Percentiles rank a stretch among this genome's conserved stretches.
phyloP scores from a whole-genome alignment of 2,888 invertebrate genomes.

The Nomada goodeniana region DNA sequence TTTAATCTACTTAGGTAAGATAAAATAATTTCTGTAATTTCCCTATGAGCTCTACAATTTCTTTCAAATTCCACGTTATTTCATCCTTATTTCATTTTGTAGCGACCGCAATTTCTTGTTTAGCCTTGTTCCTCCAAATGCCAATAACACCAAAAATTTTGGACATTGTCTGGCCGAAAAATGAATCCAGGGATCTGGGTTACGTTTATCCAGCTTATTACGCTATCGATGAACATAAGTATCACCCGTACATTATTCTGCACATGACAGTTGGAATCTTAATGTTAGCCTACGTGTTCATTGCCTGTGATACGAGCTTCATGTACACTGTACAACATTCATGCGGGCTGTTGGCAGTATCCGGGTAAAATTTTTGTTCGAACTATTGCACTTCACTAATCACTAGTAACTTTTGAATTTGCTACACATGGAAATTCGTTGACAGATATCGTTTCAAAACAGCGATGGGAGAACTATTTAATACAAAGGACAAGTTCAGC shows the following conservation, averaged over 20 bases:
- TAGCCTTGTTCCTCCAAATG: neutral
- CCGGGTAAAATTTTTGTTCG: conserved; percentile 7
- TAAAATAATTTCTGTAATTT: no score
- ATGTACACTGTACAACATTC: conserved; percentile 22
- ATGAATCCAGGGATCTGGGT: neutral
- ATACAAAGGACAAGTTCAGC: no score
- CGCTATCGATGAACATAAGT: neutral
- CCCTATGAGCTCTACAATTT: neutral
- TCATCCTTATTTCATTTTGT: neutral
- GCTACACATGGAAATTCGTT: neutral
- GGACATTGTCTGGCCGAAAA: conserved; percentile 17
- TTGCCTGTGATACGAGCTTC: conserved; percentile 19
- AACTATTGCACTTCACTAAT: neutral
- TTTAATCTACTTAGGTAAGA: neutral
- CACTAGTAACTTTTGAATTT: neutral
- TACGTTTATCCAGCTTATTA: conserved; percentile 16
- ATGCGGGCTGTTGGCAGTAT: conserved; percentile 7
- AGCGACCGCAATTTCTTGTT: neutral
- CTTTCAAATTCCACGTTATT: no score
- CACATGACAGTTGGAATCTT: neutral
- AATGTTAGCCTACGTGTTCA: neutral
- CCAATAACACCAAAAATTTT: neutral
- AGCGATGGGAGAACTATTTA: neutral
- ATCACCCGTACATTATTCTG: neutral
- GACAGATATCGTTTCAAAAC: conserved; percentile 17